phyloP scores from a whole-genome alignment of 2,113 vertebrate genomes.

The Hiodon tergisus region DNA sequence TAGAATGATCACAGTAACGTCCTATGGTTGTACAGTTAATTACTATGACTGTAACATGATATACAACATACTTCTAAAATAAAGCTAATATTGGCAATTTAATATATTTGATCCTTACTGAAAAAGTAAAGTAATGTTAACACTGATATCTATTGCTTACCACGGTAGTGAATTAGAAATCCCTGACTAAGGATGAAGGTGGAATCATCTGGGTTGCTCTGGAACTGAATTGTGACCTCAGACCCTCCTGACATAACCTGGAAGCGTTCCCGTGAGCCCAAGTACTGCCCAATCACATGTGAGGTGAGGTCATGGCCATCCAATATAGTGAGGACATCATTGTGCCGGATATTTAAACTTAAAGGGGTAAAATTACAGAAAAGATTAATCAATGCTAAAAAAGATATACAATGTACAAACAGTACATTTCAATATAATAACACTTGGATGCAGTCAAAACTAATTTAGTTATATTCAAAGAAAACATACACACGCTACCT shows the following conservation, averaged over 20 bases:
- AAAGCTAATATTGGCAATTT: neutral
- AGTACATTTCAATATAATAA: neutral
- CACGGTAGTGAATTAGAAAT: conserved; percentile 82
- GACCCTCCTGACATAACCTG: conserved; percentile 77
- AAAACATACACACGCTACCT: neutral
- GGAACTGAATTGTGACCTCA: conserved; percentile 85
- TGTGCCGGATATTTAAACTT: conserved; percentile 83
- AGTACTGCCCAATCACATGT: conserved; percentile 79
- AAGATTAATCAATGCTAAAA: conserved; percentile 1
- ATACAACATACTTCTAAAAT: neutral
- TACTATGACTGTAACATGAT: too few species aligned
- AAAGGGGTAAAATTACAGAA: conserved; percentile 8
- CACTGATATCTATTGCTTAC: conserved; percentile 42
- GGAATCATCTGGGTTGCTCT: conserved; percentile 76
- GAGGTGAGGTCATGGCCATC: conserved; percentile 79
- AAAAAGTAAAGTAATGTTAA: neutral
- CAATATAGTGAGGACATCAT: conserved; percentile 77
- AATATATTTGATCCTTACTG: neutral
- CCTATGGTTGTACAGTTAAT: neutral
- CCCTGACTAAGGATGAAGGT: conserved; percentile 79
- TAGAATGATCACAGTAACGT: neutral
- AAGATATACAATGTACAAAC: neutral
- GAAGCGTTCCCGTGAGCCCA: conserved; percentile 78
- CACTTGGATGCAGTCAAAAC: neutral
- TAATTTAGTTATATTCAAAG: neutral